Base-by-base conservation (phyloP, 2,888 invertebrate species). In the Tanaodytes sp. region DNA sequence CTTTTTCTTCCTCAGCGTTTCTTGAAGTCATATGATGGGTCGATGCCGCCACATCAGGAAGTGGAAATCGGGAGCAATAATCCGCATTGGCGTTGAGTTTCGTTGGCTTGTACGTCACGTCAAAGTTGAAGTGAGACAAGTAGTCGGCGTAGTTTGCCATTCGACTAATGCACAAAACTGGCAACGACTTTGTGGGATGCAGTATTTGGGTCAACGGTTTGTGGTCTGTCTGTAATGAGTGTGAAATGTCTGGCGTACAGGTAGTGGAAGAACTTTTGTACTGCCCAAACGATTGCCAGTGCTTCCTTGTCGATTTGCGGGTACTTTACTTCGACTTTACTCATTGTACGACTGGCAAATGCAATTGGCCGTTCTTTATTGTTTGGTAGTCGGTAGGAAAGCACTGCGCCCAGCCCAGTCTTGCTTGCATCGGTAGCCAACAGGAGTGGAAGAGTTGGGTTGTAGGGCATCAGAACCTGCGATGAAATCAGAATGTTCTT, bases 371-470 rank as follows among this genome's bases (percentile, higher is more conserved):
- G 4, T 9, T 27, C 27, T 27, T 27, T 27, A 27, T 9, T 9
- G 27, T 27, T 27, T 27, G 27, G 27, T 6, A 27, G 27, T 6
- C 27, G 27, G 9, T 27, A 9, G 4, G 27, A 27, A 6, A 27
- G 27, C 9, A 27, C 27, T 6, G 15, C 40, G 1, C 40, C 40
- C 9, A 40, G 18, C 1, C 40, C 40, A 16, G 11, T 14, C 15
- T 16, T 40, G 16, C 40, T 40, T 9, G 40, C 40, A 40, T 40
- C 40, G 8, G 40, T 40, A 1, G 40, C 40, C 18, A 40, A 18
- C 9, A 40, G n/a, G 16, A 40, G 18, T 2, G 40, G 40, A 2
- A 40, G 18, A 40, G 4, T 16, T 1, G 40, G 40, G n/a, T 40
- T 18, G n/a, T 40, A 40, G 9, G 40, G 40, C 18, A 40, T 1